Percentiles rank a stretch among this genome's conserved stretches.
Conservation (phyloP, 2,888 invertebrate species). For the Galerucella pusilla region DNA sequence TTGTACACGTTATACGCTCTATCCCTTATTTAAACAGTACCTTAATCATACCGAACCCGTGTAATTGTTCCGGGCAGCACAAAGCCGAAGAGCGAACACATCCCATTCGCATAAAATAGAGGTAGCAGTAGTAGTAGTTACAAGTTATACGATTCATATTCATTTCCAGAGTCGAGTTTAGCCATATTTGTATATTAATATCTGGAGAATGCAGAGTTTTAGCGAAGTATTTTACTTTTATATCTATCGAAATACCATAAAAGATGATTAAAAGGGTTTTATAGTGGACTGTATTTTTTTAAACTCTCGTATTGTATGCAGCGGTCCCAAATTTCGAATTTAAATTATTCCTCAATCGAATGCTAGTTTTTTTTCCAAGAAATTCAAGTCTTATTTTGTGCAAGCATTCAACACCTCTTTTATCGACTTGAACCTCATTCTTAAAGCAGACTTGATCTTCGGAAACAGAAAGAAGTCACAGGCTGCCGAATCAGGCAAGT, state of each 20-base stretch:
- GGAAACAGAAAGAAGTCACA: too few species aligned
- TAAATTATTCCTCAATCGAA: too few species aligned
- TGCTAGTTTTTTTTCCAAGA: too few species aligned
- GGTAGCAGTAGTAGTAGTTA: not conserved
- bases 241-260: not conserved
- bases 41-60: slow-evolving; percentile 17
- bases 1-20: not conserved
- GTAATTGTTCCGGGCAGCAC: slow-evolving; percentile 23
- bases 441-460: too few species aligned
- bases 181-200: slow-evolving; percentile 1
- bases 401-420: too few species aligned
- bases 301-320: too few species aligned
- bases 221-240: not conserved
- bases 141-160: slow-evolving; percentile 6
- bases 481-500: too few species aligned
- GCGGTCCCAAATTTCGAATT: too few species aligned
- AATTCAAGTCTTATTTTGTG: too few species aligned
- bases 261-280: not conserved
- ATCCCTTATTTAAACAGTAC: slow-evolving; percentile 28
- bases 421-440: too few species aligned
- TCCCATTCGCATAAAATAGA: slow-evolving; percentile 20
- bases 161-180: not conserved
- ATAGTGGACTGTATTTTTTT: too few species aligned
- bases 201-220: not conserved
- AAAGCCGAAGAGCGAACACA: slow-evolving; percentile 19